A percentile compares a stretch with the other conserved stretches of the same genome.
Conservation (phyloP, 2,888 invertebrate species). For the Drosophila cracens region DNA sequence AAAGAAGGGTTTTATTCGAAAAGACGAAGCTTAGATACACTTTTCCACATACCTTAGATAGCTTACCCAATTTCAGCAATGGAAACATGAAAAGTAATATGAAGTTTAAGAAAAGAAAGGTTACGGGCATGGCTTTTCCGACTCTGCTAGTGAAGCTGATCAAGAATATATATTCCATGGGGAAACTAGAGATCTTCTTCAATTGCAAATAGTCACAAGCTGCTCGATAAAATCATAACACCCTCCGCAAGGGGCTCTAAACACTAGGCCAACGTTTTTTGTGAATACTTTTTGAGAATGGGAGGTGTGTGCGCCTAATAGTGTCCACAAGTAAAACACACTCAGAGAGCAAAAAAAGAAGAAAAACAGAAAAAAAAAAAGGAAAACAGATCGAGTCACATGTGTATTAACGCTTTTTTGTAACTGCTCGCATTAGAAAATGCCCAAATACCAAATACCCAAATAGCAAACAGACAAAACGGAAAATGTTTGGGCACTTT, state of each 20-base stretch:
- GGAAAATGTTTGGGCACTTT: slow-evolving; percentile 59
- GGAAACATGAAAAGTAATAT: neutral
- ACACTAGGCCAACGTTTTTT: slow-evolving; percentile 34
- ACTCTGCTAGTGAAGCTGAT: neutral
- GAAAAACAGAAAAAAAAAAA: neutral
- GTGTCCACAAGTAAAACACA: slow-evolving; percentile 58
- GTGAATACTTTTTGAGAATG: slow-evolving; percentile 52
- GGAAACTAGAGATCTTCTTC: neutral
- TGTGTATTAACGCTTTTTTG: slow-evolving; percentile 67
- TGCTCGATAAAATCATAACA: neutral
- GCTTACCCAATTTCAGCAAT: neutral
- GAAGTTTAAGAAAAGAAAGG: neutral
- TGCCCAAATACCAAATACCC: slow-evolving; percentile 39
- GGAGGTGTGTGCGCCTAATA: slow-evolving; percentile 63
- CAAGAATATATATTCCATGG: neutral
- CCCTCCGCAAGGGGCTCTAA: neutral
- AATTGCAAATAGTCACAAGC: neutral
- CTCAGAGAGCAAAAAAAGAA: slow-evolving; percentile 1
- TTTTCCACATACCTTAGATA: neutral
- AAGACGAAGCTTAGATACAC: neutral
- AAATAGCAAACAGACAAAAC: slow-evolving; percentile 25
- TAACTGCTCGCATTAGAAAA: slow-evolving; percentile 52
- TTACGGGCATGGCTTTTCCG: neutral
- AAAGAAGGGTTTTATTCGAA: neutral
- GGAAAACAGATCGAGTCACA: slow-evolving; percentile 33